Base-by-base conservation (phyloP, 2,113 vertebrate species). In the Anoplopoma fimbria region DNA sequence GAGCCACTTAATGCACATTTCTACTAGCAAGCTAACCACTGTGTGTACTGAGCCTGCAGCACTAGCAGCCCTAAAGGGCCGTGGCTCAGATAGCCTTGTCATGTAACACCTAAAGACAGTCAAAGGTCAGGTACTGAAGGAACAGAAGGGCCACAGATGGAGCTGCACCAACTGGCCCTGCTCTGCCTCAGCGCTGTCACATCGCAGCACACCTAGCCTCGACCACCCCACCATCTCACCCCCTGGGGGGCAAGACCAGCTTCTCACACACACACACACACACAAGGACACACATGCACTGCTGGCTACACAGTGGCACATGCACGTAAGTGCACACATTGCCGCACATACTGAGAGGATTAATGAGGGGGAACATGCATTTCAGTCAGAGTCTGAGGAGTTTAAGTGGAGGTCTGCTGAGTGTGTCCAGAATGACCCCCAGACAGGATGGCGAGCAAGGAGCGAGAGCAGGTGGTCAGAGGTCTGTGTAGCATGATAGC, bases 61-160 rank as follows among this genome's bases (percentile, higher is more conserved):
- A 38, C 14, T 4, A 53, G 62, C 77, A 51, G 84, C 73, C 75
- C 63, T 79, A 75, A 73, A 84, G 61, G 81, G 77, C 82, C 47
- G 9, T 51, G 49, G 63, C 76, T 87, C 82, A 84, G 87, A 81
- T 88, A 89, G 83, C 89, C 89, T 91, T 93, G 89, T 89, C 85
- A 84, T 93, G 89, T 90, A 92, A 89, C 89, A 93, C 91, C 87
- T 90, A 92, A 92, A 94, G 92, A 90, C 88, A 93, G 91, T 93
- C 93, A 91, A 95, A 94, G 93, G 93, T 95, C 91, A 89, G 58
- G 76, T 49, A 29, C 67, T 86, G 77, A 58, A 75, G 72, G 82
- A 92, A 90, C 94, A 95, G 93, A 94, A 92, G 91, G 92, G 84
- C 84, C 81, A 91, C 93, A 95, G 93, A 95, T 95, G 93, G 93